Conservation (phyloP, 2,888 invertebrate species). For the Drosophila quasianomalipes region DNA sequence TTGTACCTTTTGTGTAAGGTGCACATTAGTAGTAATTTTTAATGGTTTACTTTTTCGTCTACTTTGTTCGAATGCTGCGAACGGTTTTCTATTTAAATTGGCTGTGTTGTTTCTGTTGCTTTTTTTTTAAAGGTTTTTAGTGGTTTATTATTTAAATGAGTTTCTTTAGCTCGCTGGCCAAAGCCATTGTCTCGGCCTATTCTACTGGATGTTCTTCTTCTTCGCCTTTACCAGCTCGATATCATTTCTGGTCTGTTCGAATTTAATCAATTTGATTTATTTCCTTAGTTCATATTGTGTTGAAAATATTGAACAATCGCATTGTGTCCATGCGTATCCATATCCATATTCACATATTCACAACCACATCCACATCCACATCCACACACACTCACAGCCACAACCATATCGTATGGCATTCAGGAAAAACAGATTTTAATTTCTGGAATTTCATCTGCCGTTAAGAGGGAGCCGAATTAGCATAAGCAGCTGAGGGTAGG, state of each 20-base stretch:
- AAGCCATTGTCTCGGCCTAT: slow-evolving; percentile 38
- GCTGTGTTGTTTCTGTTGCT: slow-evolving; percentile 40
- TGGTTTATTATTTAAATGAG: slow-evolving; percentile 77
- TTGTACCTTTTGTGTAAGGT: slow-evolving; percentile 74
- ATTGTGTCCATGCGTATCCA: slow-evolving; percentile 66
- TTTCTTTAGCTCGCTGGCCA: slow-evolving; percentile 7
- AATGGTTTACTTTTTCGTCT: slow-evolving; percentile 82
- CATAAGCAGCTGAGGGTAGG: slow-evolving; percentile 71
- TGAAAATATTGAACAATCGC: slow-evolving; percentile 71
- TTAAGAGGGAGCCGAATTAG: slow-evolving; percentile 56
- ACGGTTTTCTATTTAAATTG: slow-evolving; percentile 67
- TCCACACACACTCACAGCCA: slow-evolving; percentile 17
- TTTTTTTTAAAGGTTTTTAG: slow-evolving; percentile 48
- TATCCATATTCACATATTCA: slow-evolving; percentile 39
- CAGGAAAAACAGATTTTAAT: slow-evolving; percentile 60
- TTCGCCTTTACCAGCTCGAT: slow-evolving; percentile 33
- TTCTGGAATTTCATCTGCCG: slow-evolving; percentile 42
- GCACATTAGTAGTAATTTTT: slow-evolving; percentile 84
- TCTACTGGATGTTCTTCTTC: slow-evolving; percentile 30
- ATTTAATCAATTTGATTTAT: slow-evolving; percentile 84
- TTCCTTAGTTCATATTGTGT: slow-evolving; percentile 73
- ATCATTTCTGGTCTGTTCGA: slow-evolving; percentile 68
- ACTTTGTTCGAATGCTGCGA: slow-evolving; percentile 66
- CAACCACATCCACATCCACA: slow-evolving; percentile 27
- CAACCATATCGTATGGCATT: slow-evolving; percentile 67